Conservation (phyloP, 2,888 invertebrate genomes). For the Tetrapedia diversipes region DNA sequence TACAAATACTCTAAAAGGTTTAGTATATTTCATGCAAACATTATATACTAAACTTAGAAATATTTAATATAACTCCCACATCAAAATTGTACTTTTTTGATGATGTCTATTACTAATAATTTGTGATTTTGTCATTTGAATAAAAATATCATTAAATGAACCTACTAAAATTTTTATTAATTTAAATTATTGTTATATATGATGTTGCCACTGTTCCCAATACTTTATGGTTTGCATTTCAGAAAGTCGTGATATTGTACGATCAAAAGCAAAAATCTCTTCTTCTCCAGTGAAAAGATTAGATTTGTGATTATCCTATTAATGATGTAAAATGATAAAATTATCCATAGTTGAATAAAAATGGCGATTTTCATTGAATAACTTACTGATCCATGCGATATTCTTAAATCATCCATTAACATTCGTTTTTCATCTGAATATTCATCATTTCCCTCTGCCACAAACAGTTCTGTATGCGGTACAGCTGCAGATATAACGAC, state of each 20-base stretch:
- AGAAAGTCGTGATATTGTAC: conserved; percentile 95
- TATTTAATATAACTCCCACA: not conserved
- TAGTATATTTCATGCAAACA: not conserved
- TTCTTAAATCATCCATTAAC: conserved; percentile 97
- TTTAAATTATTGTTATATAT: conserved; percentile 65
- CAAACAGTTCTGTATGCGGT: conserved; percentile 90
- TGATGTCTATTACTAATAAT: conserved; percentile 18
- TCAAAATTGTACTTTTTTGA: conserved; percentile 13
- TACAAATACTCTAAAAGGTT: conserved; percentile 21
- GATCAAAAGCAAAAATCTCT: conserved; percentile 97
- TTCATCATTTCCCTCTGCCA: conserved; percentile 83
- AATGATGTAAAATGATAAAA: conserved; percentile 26
- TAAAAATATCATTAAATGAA: conserved; percentile 11
- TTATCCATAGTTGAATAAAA: not conserved
- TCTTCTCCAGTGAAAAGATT: conserved; percentile 99
- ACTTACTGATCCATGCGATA: conserved; percentile 89
- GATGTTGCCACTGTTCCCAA: conserved; percentile 91
- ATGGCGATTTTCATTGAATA: conserved; percentile 7
- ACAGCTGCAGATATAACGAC: conserved; percentile 93
- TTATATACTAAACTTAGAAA: not conserved
- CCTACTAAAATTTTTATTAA: conserved; percentile 52
- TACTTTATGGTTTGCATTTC: conserved; percentile 99
- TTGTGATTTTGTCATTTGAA: conserved; percentile 18
- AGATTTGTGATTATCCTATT: conserved; percentile 89
- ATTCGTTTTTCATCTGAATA: conserved; percentile 91